A percentile compares a stretch with the other conserved stretches of the same genome.
Evolutionary conservation across 2,888 invertebrate genomes (phyloP).

Genomic region (Homarus gammarus): DNA sequence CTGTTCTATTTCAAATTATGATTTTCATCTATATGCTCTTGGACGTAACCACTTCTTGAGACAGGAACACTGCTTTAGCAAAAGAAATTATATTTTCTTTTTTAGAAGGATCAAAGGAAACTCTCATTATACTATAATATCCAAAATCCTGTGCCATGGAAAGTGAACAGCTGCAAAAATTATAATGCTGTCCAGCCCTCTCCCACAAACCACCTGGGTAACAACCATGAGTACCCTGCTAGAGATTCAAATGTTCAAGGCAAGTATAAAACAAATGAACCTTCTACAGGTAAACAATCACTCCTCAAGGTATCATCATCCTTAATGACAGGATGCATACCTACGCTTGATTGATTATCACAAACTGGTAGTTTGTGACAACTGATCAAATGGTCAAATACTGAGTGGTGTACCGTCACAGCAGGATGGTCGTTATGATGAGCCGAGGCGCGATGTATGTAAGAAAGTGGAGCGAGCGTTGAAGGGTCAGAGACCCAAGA

Average conservation of each 20-base stretch:
- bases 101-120: slow-evolving; percentile 19
- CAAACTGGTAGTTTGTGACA: slow-evolving; percentile 62
- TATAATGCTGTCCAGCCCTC: slow-evolving; percentile 61
- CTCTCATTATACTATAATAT: slow-evolving; percentile 36
- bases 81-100: slow-evolving; percentile 42
- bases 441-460: slow-evolving; percentile 69
- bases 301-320: slow-evolving; percentile 60
- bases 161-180: slow-evolving; percentile 60
- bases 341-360: slow-evolving; percentile 62
- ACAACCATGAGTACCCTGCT: slow-evolving; percentile 48
- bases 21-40: slow-evolving; percentile 1
- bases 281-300: slow-evolving; percentile 51
- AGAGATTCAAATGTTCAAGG: slow-evolving; percentile 57
- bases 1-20: too few species aligned
- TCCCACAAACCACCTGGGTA: slow-evolving; percentile 64
- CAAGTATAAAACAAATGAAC: slow-evolving; percentile 49
- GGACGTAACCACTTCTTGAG: slow-evolving; percentile 52
- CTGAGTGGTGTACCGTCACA: slow-evolving; percentile 69
- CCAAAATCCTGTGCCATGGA: slow-evolving; percentile 55
- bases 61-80: slow-evolving; percentile 62
- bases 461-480: slow-evolving; percentile 74
- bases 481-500: slow-evolving; percentile 70
- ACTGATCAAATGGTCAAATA: slow-evolving; percentile 68
- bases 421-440: slow-evolving; percentile 61
- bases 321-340: slow-evolving; percentile 57